Base-by-base conservation (phyloP, 92 coral and sea anemone species). In the Montipora capitata region DNA sequence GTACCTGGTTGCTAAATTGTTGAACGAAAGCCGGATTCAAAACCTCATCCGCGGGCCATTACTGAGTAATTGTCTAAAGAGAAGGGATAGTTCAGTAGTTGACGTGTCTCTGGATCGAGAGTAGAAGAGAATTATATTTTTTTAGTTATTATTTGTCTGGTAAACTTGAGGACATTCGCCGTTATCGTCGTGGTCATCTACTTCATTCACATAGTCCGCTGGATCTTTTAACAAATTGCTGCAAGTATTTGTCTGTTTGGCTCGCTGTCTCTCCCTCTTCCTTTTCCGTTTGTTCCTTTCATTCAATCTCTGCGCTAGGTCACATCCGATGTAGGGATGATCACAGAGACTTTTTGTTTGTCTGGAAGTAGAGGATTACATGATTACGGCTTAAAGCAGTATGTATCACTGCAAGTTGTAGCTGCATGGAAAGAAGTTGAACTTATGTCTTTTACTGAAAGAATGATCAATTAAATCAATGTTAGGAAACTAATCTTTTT, bases 161-260 rank as follows among this genome's bases (percentile, higher is more conserved):
- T 48, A 64, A 58, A 41, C 51, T 77, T 77, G 67, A 13, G 70
- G 82, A 43, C 82, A 77, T 16, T 77, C 54, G 18, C 43, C 70
- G 16, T 43, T 8, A 14, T 48, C 74, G 15, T 66, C 74, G 15
- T 66, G n/a, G 7, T 65, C 48, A 66, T 68, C 35, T 20, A 17
- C 84, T 80, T 66, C 84, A 80, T 66, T 17, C 62, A 44, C 84
- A 11, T 41, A 48, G 52, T 10, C 52, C 0, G 52, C 51, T 2
- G 48, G 48, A 5, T 49, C 18, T 65, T 80, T 38, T 44, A 65
- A 14, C 8, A 65, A 65, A 48, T 65, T 48, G 7, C 62, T 38
- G 38, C 84, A 80, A 12, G 48, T 66, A 27, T 52, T 42, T 18
- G 40, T 59, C 38, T 38, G 41, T 42, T 79, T 61, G 7, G 5